phyloP scores from a whole-genome alignment of 2,888 invertebrate genomes.

The Therioaphis trifolii region DNA sequence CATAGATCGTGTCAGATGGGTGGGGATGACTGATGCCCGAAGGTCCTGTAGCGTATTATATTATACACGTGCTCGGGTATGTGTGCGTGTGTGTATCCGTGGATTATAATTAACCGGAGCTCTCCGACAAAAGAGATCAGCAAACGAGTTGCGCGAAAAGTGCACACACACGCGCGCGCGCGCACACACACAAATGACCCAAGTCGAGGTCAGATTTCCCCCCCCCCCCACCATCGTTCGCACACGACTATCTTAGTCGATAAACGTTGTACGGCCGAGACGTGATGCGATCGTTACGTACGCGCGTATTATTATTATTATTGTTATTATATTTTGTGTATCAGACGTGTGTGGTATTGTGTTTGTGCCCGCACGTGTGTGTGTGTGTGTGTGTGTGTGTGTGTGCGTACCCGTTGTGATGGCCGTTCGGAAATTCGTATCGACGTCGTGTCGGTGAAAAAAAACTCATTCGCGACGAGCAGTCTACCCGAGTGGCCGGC shows the following conservation, averaged over 20 bases:
- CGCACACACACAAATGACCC: slow-evolving; percentile 23
- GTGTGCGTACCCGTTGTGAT: no score
- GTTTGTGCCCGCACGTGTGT: no score
- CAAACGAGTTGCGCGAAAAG: slow-evolving; percentile 31
- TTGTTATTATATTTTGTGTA: slow-evolving; percentile 1
- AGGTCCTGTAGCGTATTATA: slow-evolving; percentile 19
- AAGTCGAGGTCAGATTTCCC: slow-evolving; percentile 55
- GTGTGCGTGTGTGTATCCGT: background rate
- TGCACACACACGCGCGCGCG: background rate
- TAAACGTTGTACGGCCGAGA: background rate
- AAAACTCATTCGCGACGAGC: background rate
- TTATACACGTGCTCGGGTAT: background rate
- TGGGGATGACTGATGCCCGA: slow-evolving; percentile 58
- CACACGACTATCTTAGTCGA: background rate
- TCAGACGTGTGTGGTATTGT: background rate
- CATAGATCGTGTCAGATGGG: slow-evolving; percentile 56
- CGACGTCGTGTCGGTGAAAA: background rate
- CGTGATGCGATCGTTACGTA: slow-evolving; percentile 7
- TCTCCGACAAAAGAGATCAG: slow-evolving; percentile 58
- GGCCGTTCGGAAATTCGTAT: background rate
- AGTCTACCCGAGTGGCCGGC: no score
- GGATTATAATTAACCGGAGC: slow-evolving; percentile 59
- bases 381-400: no score
- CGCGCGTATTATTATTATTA: background rate
- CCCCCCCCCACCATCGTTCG: background rate